These are phyloP conservation scores for Triplophysa tibetana DNA, from an alignment of 2,113 vertebrate species.

Conservation along the genomic window DNA sequence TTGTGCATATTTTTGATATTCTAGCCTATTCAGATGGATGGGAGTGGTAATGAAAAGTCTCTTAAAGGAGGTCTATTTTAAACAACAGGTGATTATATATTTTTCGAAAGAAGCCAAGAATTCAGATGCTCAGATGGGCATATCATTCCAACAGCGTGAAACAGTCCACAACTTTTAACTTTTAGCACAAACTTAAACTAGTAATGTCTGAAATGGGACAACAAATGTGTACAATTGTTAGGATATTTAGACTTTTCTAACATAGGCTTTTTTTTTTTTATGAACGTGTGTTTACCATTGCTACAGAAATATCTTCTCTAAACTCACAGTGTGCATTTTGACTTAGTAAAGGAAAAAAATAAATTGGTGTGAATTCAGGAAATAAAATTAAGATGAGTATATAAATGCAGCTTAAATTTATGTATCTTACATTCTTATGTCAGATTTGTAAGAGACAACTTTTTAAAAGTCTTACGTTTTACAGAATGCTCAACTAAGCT, in stretches of 20 bases:
- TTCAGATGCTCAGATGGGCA: too few species aligned
- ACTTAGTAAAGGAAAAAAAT: conserved; percentile 9
- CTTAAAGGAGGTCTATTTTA: too few species aligned
- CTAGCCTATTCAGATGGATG: too few species aligned
- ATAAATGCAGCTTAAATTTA: neutral
- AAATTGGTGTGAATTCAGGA: conserved; percentile 31
- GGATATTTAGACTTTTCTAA: conserved; percentile 33
- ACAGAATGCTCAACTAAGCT: conserved; percentile 11
- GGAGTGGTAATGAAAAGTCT: too few species aligned
- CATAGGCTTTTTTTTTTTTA: conserved; percentile 32
- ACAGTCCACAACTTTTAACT: neutral
- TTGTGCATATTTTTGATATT: too few species aligned
- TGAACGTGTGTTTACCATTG: conserved; percentile 29
- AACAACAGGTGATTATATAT: too few species aligned
- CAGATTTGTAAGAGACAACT: conserved; percentile 8
- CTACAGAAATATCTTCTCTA: conserved; percentile 16
- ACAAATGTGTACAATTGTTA: neutral
- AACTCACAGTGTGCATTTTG: conserved; percentile 29
- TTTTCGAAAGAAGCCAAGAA: too few species aligned
- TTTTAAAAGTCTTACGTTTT: conserved; percentile 1
- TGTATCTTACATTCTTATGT: neutral
- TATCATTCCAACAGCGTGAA: neutral
- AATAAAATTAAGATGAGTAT: conserved; percentile 27
- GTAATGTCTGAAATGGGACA: neutral
- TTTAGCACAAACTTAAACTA: too few species aligned